Percentiles rank a stretch among this genome's conserved stretches.
phyloP scores from a whole-genome alignment of 2,888 invertebrate species.

The Eudemis profundana region DNA sequence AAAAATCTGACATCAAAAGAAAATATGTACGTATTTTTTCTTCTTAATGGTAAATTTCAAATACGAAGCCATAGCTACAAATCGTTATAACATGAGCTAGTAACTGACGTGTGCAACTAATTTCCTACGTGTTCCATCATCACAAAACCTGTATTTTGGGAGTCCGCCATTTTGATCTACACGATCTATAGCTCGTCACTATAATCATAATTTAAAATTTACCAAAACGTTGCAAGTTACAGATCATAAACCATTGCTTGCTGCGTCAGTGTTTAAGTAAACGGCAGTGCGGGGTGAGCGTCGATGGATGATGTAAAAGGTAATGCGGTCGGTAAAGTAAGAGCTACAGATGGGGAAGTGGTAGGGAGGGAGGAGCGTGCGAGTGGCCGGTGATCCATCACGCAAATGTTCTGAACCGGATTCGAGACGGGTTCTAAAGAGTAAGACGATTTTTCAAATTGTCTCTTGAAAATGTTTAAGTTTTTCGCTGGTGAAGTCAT shows the following conservation, averaged over 20 bases:
- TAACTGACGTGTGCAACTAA: conserved; percentile 57
- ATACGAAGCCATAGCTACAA: conserved; percentile 23
- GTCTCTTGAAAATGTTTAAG: conserved; percentile 65
- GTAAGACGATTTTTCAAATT: conserved; percentile 63
- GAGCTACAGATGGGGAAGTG: conserved; percentile 48
- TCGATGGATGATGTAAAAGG: conserved; percentile 52
- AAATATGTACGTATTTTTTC: neutral
- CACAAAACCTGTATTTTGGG: conserved; percentile 78
- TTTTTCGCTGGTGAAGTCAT: conserved; percentile 42
- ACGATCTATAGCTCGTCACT: conserved; percentile 72
- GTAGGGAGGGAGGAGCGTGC: conserved; percentile 65
- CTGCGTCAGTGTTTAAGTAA: neutral
- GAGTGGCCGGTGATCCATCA: conserved; percentile 79
- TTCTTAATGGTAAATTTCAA: neutral
- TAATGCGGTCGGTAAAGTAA: conserved; percentile 47
- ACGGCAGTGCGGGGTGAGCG: conserved; percentile 37
- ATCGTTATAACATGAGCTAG: conserved; percentile 44
- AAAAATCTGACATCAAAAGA: too few species aligned
- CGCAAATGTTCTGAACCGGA: conserved; percentile 79
- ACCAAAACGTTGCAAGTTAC: conserved; percentile 10
- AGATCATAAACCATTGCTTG: conserved; percentile 51
- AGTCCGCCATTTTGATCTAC: conserved; percentile 79
- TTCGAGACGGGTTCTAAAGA: conserved; percentile 68
- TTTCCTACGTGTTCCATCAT: conserved; percentile 68
- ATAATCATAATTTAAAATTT: conserved; percentile 57